Evolutionary conservation across 2,888 invertebrate genomes (phyloP).

Genomic region (Crematogaster levior): DNA sequence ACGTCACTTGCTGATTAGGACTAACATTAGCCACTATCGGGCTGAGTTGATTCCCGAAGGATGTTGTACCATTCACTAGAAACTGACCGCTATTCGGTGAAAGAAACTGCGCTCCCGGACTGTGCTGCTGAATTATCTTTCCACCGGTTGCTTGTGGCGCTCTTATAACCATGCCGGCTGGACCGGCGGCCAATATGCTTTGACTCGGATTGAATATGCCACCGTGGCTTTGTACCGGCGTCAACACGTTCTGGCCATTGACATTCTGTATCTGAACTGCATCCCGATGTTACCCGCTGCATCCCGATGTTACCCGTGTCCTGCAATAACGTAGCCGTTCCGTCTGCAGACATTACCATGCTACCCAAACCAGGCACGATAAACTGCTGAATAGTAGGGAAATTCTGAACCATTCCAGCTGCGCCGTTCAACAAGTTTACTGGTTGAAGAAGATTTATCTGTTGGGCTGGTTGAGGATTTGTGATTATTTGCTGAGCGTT

Average conservation of each 20-base stretch:
- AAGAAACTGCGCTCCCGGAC: slow-evolving; percentile 90
- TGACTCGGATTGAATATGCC: slow-evolving; percentile 89
- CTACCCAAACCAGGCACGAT: slow-evolving; percentile 93
- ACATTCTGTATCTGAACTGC: slow-evolving; percentile 93
- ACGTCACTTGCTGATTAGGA: slow-evolving; percentile 89
- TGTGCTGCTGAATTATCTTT: slow-evolving; percentile 90
- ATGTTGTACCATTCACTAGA: slow-evolving; percentile 90
- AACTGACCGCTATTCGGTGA: slow-evolving; percentile 92
- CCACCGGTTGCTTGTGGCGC: slow-evolving; percentile 90
- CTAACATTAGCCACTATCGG: slow-evolving; percentile 92
- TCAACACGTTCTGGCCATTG: slow-evolving; percentile 91
- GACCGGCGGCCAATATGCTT: slow-evolving; percentile 89
- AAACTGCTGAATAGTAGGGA: slow-evolving; percentile 93
- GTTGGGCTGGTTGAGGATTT: slow-evolving; percentile 85
- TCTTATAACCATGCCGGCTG: slow-evolving; percentile 92
- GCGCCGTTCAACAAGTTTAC: slow-evolving; percentile 92
- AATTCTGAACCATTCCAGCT: slow-evolving; percentile 90
- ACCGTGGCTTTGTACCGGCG: slow-evolving; percentile 90
- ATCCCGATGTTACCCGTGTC: slow-evolving; percentile 90
- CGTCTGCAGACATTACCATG: slow-evolving; percentile 94
- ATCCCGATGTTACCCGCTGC: slow-evolving; percentile 90
- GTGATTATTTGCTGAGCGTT: slow-evolving; percentile 91
- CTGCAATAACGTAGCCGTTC: slow-evolving; percentile 91
- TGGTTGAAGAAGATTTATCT: slow-evolving; percentile 93
- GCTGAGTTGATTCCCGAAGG: slow-evolving; percentile 91